Base-by-base conservation (phyloP, 2,888 invertebrate genomes). In the Exephanes ischioxanthus region DNA sequence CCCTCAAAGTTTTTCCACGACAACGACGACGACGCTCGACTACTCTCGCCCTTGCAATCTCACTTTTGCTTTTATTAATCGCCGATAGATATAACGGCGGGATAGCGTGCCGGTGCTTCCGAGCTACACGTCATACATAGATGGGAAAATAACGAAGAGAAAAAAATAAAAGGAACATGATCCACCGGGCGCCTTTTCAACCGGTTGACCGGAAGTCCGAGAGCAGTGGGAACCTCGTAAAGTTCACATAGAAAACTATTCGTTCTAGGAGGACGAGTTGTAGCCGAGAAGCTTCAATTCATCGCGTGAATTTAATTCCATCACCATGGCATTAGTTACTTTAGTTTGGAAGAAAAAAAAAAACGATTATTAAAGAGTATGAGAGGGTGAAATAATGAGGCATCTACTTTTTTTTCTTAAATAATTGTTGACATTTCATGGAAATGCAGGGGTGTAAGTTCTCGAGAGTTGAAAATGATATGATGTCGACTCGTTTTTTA, bases 41-140 rank as follows among this genome's bases (percentile, higher is more conserved):
- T 72, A 61, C 63, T 53, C 76, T 70, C 79, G n/a, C 81, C 66
- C 80, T 33, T 66, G 71, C 55, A 75, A 77, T 80, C 75, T 83
- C 86, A 86, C 78, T 89, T 87, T 88, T 88, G 67, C 80, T 90
- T 90, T 87, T 88, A 89, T 91, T 92, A 91, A 91, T 91, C 90
- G 90, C 86, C 90, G 88, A 89, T 89, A 86, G 88, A 91, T 92
- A 88, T 92, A 91, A 92, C 92, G 90, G 89, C 87, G 87, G 90
- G 83, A 92, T 93, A 86, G 92, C 92, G 91, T 92, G 92, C 88
- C 81, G 63, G 85, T 71, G 30, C 37, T 55, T n/a, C 30, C 37
- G 61, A 48, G 26, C 58, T 19, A 33, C 72, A 22, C 73, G 11
- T 33, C 16, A 37, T 53, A 26, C 30, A 51, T 22, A 55, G 19